These are phyloP conservation scores for Microtus ochrogaster DNA, from an alignment of 2,113 vertebrate species.

Conservation along the genomic window DNA sequence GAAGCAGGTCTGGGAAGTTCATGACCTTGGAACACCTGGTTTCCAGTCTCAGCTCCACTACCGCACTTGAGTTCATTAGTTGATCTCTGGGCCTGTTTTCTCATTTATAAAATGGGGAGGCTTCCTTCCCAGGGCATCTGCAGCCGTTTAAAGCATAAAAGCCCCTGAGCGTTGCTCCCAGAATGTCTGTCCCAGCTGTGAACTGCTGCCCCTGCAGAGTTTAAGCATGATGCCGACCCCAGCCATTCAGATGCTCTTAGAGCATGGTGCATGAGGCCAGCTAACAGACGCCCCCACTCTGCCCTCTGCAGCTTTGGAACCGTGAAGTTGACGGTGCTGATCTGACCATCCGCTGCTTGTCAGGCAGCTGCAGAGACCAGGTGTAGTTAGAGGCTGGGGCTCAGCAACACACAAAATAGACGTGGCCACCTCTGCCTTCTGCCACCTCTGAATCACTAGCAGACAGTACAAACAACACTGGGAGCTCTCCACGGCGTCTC, in stretches of 20 bases:
- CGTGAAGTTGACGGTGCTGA: fast-evolving
- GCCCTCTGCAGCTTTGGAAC: background rate
- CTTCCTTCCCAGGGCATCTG: background rate
- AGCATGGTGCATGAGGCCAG: fast-evolving
- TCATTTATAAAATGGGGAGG: background rate
- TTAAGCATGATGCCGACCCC: fast-evolving
- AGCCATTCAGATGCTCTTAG: background rate
- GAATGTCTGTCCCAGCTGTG: background rate
- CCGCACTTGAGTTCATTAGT: background rate
- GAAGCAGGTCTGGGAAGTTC: background rate
- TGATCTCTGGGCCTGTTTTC: background rate
- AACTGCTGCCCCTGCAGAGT: no score
- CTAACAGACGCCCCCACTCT: no score
- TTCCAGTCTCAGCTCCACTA: background rate
- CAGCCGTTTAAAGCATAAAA: background rate
- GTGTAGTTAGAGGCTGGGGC: background rate
- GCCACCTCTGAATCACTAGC: background rate
- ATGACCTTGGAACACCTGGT: background rate
- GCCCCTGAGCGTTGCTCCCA: background rate
- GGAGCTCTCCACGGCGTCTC: background rate
- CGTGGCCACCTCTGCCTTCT: background rate
- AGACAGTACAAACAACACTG: background rate
- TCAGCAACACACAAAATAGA: background rate
- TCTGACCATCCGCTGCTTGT: background rate
- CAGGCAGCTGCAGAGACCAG: background rate